Evolutionary conservation across 2,888 invertebrate species (phyloP), one percentile per base, ranked within the genome.

Genomic region (Rhaphigaster nebulosa): DNA sequence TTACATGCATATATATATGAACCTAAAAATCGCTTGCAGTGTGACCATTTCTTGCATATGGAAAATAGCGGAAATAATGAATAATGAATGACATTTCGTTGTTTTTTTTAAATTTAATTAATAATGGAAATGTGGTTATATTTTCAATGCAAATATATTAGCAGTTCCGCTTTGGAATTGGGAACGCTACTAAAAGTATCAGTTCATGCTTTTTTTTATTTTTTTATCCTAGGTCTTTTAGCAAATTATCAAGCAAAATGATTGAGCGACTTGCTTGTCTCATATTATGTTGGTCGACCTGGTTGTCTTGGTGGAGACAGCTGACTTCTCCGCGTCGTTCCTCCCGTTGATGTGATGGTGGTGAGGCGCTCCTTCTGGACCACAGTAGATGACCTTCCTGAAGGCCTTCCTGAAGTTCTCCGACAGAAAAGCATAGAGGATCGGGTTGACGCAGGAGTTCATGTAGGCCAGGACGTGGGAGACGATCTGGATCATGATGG

Each of bases 331-430:
- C 34, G 91, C 89, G 87, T 92, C 92, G 65, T 84, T 92, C 20
- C 92, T 88, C 50, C 92, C 92, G 91, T 92, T 92, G 90, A 92
- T 54, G 65, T 92, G 89, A 13, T 45, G 84, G 15, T 15, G 84
- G 45, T 84, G 84, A 41, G 91, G 88, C n/a, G 91, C 91, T 26
- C 91, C 91, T 45, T 92, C 92, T 13, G 92, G 92, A 1, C 93
- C 92, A 92, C 93, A 95, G 93, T 95, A 95, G 94, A 95, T 96
- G 88, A 96, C 95, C 94, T 96, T 96, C 91, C 95, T 95, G 94
- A 98, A 98, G 41, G 98, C 98, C 93, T 98, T 96, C 92, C 98
- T 96, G 94, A 99, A 98, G 94, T 98, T 98, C 93, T 98, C 98
- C 2, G 98, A 98, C 89, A 98, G 95, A 94, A 98, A 98, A 8